These are phyloP conservation scores for Panagrolaimus sp. DNA, from an alignment of 1,140 invertebrate species.

Conservation along the genomic window DNA sequence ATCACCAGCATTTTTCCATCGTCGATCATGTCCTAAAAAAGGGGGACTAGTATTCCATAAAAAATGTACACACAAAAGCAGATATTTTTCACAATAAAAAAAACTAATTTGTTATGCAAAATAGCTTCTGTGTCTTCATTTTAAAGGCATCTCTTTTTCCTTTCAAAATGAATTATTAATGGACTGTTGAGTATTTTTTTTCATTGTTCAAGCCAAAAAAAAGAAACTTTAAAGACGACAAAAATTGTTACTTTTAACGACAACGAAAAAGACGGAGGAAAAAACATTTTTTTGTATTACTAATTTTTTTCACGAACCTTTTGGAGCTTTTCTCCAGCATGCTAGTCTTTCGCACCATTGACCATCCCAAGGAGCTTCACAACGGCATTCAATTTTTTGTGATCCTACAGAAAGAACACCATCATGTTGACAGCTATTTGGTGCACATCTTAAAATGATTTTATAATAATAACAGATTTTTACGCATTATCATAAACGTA, in stretches of 20 bases:
- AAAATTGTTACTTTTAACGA: too few relatives aligned
- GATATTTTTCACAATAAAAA: too few relatives aligned
- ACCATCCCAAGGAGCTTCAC: conserved; percentile 2
- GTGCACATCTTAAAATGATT: conserved; percentile 16
- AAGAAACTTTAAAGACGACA: too few relatives aligned
- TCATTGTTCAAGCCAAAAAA: too few relatives aligned
- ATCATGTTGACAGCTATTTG: not conserved
- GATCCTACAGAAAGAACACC: conserved; percentile 11
- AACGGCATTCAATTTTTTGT: conserved; percentile 1
- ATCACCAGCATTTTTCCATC: conserved; percentile 3
- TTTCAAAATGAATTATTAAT: too few relatives aligned
- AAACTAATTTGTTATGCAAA: too few relatives aligned
- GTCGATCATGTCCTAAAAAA: not conserved
- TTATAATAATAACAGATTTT: conserved; percentile 1
- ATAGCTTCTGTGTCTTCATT: too few relatives aligned
- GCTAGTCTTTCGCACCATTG: conserved; percentile 14
- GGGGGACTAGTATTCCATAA: too few relatives aligned
- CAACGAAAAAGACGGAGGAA: too few relatives aligned
- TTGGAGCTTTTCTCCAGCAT: conserved; percentile 12
- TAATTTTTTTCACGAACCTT: not conserved
- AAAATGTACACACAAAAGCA: not conserved
- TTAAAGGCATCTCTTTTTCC: too few relatives aligned
- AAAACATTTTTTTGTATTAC: not conserved
- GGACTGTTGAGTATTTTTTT: too few relatives aligned
- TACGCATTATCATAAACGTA: not conserved